Conservation (phyloP, 1,140 invertebrate species). For the Macrosteles quadrilineatus region DNA sequence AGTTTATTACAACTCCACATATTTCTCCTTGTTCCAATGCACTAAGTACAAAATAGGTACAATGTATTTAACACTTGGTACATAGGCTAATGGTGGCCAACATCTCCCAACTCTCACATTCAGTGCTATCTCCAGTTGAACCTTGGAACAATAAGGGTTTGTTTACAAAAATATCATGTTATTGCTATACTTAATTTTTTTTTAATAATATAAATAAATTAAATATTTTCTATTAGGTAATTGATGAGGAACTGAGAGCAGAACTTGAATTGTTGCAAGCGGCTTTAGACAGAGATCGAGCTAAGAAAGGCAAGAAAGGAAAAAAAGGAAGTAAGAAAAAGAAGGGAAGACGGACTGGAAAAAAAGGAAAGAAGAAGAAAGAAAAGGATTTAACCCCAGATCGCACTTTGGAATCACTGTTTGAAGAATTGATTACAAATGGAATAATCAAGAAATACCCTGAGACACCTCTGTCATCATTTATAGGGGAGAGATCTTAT, state of each 20-base stretch:
- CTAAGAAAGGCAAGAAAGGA: slow-evolving; percentile 71
- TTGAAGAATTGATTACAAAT: slow-evolving; percentile 88
- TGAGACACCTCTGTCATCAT: slow-evolving; percentile 68
- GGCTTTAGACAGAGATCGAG: slow-evolving; percentile 52
- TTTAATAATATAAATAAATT: no score
- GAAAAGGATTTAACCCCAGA: slow-evolving; percentile 96
- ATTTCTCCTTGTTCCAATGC: no score
- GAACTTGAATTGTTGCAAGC: slow-evolving; percentile 79
- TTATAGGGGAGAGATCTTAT: slow-evolving; percentile 80
- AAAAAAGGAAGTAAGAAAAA: slow-evolving; percentile 82
- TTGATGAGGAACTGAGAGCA: slow-evolving; percentile 84
- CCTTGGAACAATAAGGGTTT: no score
- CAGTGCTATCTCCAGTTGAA: no score
- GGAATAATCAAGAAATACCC: slow-evolving; percentile 85
- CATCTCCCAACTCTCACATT: no score
- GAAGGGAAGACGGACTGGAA: slow-evolving; percentile 74
- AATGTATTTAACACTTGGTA: no score
- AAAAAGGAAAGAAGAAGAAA: slow-evolving; percentile 89
- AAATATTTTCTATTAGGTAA: no score
- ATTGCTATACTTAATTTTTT: no score
- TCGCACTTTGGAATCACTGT: slow-evolving; percentile 83
- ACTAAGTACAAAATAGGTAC: no score
- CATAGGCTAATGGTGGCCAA: no score
- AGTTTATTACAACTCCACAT: no score
- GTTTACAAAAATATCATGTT: no score